Conservation (phyloP, 2,797 vertebrate genomes). For the Sebastes hubbsi region DNA sequence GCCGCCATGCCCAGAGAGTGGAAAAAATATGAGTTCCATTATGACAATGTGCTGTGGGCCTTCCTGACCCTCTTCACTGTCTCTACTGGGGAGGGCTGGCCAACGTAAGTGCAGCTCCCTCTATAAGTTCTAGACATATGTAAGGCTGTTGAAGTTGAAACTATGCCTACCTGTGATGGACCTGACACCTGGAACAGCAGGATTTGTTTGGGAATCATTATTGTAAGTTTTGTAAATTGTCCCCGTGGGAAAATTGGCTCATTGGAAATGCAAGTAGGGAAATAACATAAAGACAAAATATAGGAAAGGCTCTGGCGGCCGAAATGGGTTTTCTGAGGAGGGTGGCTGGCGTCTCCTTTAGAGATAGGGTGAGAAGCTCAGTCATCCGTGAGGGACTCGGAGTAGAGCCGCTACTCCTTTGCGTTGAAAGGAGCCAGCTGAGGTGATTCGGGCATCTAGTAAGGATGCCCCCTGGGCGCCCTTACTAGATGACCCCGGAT, state of each 20-base stretch:
- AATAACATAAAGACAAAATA: not conserved
- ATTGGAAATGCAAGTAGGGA: not conserved
- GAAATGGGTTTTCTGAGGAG: no score
- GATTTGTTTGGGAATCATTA: not conserved
- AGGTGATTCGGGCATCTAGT: no score
- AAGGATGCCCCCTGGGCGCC: no score
- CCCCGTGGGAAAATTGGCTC: not conserved
- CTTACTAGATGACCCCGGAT: no score
- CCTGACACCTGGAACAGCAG: not conserved
- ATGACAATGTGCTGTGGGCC: conserved; percentile 97
- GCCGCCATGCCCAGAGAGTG: conserved; percentile 91
- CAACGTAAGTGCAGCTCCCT: conserved; percentile 85
- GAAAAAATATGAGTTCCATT: conserved; percentile 98
- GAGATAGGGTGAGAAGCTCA: no score
- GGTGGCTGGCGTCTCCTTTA: no score
- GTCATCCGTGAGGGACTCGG: no score
- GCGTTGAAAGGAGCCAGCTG: no score
- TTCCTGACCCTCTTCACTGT: conserved; percentile 96
- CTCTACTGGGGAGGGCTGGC: conserved; percentile 97
- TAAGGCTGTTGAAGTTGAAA: not conserved
- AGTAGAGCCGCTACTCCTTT: no score
- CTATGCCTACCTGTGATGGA: not conserved
- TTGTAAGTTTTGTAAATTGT: not conserved
- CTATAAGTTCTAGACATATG: not conserved
- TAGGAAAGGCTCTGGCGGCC: not conserved